These are phyloP conservation scores for Anagyrus pseudococci DNA, from an alignment of 2,888 invertebrate genomes.

Conservation along the genomic window DNA sequence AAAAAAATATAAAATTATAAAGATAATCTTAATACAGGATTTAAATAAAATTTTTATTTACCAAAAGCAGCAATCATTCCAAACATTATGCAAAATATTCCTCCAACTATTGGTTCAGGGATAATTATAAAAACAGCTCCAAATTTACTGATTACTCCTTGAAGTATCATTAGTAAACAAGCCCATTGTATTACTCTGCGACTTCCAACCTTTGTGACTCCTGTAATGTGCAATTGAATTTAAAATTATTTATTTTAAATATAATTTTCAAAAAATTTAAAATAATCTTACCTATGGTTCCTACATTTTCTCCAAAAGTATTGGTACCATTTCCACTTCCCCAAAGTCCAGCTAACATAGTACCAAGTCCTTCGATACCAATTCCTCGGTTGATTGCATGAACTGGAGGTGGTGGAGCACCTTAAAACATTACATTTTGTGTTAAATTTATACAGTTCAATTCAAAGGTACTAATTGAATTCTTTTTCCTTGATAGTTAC, in stretches of 20 bases:
- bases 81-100: slow-evolving; percentile 83
- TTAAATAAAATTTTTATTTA: slow-evolving; percentile 47
- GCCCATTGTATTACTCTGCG: slow-evolving; percentile 81
- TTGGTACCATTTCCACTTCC: slow-evolving; percentile 89
- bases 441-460: background rate
- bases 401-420: slow-evolving; percentile 81
- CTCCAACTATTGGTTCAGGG: slow-evolving; percentile 81
- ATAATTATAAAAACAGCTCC: slow-evolving; percentile 82
- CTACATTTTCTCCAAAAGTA: slow-evolving; percentile 89
- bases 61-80: slow-evolving; percentile 84
- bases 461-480: background rate
- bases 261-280: too few relatives aligned
- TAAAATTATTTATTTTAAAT: background rate
- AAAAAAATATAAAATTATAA: slow-evolving; percentile 29
- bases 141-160: slow-evolving; percentile 78
- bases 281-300: slow-evolving; percentile 74
- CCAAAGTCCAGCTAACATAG: slow-evolving; percentile 82
- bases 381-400: slow-evolving; percentile 89
- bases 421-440: slow-evolving; percentile 47
- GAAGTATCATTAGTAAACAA: slow-evolving; percentile 75
- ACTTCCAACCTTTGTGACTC: slow-evolving; percentile 73
- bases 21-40: too few relatives aligned
- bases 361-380: slow-evolving; percentile 84
- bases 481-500: slow-evolving; percentile 55
- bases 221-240: slow-evolving; percentile 37